Base-by-base conservation (phyloP, 2,888 invertebrate genomes). In the Noctua janthe region DNA sequence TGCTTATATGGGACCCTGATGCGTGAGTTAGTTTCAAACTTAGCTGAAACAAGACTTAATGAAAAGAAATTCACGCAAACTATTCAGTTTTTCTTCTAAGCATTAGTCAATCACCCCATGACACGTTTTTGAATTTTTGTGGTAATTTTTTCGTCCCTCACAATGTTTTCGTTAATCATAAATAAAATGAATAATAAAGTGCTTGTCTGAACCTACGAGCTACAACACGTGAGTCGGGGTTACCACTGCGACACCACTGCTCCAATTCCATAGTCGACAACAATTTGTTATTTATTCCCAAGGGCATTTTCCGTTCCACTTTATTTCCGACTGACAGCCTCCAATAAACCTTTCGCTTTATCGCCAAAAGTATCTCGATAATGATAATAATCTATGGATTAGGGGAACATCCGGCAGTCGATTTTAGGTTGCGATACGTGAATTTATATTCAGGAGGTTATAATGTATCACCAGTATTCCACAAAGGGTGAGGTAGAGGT, bases 301-400 rank as follows among this genome's bases (percentile, higher is more conserved):
- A 75, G 51, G 51, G 1, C 59, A 54, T 62, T 15, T 35, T n/a
- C 67, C 17, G n/a, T 35, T 43, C 71, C 39, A 79, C 7, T 70
- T 39, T 15, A 29, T 69, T 82, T 64, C 39, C 23, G n/a, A 69
- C 47, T n/a, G 67, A 69, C 59, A 72, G 35, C 7, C 39, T n/a
- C 4, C 59, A 69, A 43, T 71, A 82, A 71, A 78, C 84, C n/a
- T 72, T 51, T 62, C 29, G 17, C 35, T 62, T 83, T 78, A 78
- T 59, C 47, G 23, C 23, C 23, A 72, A n/a, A 72, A 67, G 54
- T 64, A 76, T 47, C 39, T 23, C n/a, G n/a, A 51, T 83, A 54
- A 35, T 59, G 29, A 23, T 7, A 81, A 75, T 70, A 81, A 82
- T 70, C 43, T 67, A 54, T 77, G 67, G 43, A 39, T 77, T 71